These are phyloP conservation scores for Sebastes trivittatus DNA, from an alignment of 2,797 vertebrate genomes.

Conservation along the genomic window DNA sequence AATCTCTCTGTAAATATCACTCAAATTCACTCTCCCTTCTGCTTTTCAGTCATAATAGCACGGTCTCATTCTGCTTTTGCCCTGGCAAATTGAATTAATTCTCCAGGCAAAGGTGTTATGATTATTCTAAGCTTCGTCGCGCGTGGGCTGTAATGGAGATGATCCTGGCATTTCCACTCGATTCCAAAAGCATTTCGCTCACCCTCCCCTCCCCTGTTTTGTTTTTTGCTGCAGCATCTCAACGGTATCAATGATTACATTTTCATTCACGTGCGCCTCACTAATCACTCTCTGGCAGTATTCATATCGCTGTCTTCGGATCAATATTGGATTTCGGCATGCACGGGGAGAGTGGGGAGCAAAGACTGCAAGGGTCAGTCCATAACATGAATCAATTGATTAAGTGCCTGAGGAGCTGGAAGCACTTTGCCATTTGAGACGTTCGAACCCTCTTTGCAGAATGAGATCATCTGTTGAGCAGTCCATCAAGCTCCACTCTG, in stretches of 20 bases:
- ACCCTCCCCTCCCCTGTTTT: neutral
- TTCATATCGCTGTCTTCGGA: slow-evolving; percentile 35
- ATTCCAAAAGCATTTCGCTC: slow-evolving; percentile 33
- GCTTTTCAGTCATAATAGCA: slow-evolving; percentile 58
- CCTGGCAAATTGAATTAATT: slow-evolving; percentile 70
- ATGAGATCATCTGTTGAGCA: slow-evolving; percentile 46
- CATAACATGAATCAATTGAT: slow-evolving; percentile 62
- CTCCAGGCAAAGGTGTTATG: slow-evolving; percentile 62
- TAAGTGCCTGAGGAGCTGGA: slow-evolving; percentile 50
- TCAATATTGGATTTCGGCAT: slow-evolving; percentile 43
- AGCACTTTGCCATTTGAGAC: slow-evolving; percentile 64
- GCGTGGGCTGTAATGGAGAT: slow-evolving; percentile 49
- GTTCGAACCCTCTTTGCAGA: slow-evolving; percentile 19
- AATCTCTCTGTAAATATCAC: slow-evolving; percentile 80
- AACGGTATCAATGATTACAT: slow-evolving; percentile 31
- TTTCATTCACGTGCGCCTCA: neutral
- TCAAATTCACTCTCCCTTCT: slow-evolving; percentile 58
- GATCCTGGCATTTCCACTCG: slow-evolving; percentile 21
- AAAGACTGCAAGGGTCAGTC: slow-evolving; percentile 33
- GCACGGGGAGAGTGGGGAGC: neutral
- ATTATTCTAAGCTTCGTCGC: slow-evolving; percentile 54
- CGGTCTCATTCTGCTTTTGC: slow-evolving; percentile 59
- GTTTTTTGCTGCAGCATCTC: slow-evolving; percentile 17
- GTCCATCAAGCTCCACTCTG: slow-evolving; percentile 37
- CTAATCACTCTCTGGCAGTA: slow-evolving; percentile 15